Percentiles rank a stretch among this genome's conserved stretches.
Conservation (phyloP, 2,888 invertebrate genomes). For the Antheraea yamamai region DNA sequence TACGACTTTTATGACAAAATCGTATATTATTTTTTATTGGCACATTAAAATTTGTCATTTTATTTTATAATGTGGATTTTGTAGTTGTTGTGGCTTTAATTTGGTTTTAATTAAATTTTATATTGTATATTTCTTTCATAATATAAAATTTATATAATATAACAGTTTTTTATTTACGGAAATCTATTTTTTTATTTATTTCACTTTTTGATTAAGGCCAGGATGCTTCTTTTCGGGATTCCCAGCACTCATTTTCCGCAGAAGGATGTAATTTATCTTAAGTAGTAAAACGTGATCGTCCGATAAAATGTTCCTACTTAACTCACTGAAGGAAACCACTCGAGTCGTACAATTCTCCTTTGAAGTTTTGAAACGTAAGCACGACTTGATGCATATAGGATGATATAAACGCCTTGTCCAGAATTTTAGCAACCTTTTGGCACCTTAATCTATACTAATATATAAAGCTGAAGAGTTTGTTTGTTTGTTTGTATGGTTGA, state of each 20-base stretch:
- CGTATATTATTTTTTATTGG: background rate
- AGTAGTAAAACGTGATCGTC: conserved; percentile 59
- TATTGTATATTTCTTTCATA: background rate
- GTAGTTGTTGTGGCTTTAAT: background rate
- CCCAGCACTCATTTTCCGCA: conserved; percentile 24
- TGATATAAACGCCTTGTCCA: background rate
- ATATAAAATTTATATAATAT: background rate
- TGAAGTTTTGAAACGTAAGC: conserved; percentile 9
- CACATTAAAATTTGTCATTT: background rate
- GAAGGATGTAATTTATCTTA: conserved; percentile 44
- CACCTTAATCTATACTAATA: too few relatives aligned
- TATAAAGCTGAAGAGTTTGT: too few relatives aligned
- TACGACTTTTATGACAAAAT: background rate
- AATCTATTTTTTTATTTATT: background rate
- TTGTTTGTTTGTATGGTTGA: too few relatives aligned
- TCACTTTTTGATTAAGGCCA: background rate
- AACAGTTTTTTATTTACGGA: background rate
- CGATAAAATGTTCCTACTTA: conserved; percentile 37
- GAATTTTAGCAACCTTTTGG: background rate
- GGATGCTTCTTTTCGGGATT: conserved; percentile 18
- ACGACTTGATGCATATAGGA: background rate
- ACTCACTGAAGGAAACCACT: conserved; percentile 4
- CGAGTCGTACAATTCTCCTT: background rate
- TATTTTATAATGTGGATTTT: background rate
- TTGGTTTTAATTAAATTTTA: background rate